A percentile compares a stretch with the other conserved stretches of the same genome.
Evolutionary conservation across 1,140 invertebrate genomes (phyloP).

Genomic region (Drosophila baimaii): DNA sequence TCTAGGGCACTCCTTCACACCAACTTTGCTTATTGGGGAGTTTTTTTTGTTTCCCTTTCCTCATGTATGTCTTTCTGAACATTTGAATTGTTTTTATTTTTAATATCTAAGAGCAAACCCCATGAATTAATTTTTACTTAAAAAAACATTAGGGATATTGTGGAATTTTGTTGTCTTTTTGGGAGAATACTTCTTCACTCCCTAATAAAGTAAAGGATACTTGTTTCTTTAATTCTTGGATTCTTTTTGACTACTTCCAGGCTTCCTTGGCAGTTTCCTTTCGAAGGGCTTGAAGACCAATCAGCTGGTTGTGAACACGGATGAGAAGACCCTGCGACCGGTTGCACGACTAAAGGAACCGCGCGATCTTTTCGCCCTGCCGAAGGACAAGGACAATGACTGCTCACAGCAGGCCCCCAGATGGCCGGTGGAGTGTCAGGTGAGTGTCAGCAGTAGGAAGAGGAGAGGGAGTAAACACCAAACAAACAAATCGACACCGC

Average conservation of each 20-base stretch:
- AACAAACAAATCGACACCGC: background rate
- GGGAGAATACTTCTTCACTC: no score
- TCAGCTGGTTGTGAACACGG: conserved; percentile 88
- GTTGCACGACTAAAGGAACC: conserved; percentile 88
- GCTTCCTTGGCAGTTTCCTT: conserved; percentile 81
- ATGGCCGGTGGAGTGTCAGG: conserved; percentile 95
- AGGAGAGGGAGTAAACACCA: background rate
- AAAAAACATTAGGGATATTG: background rate
- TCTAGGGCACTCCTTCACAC: no score
- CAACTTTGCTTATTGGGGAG: no score
- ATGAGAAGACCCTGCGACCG: conserved; percentile 86
- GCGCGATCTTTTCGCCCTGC: conserved; percentile 88
- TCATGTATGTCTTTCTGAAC: no score
- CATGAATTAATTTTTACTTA: background rate
- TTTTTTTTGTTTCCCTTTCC: no score
- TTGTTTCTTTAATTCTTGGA: no score
- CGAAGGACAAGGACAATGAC: conserved; percentile 87
- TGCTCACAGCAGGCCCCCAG: conserved; percentile 90
- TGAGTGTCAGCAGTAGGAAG: conserved; percentile 76
- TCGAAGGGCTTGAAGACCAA: conserved; percentile 86
- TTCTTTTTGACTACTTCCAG: no score
- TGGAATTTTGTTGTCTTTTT: no score
- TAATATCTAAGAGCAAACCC: background rate
- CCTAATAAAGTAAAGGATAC: no score
- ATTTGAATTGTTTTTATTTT: background rate